These are phyloP conservation scores for Dreissena polymorpha DNA, from an alignment of 1,140 invertebrate species.

Conservation along the genomic window DNA sequence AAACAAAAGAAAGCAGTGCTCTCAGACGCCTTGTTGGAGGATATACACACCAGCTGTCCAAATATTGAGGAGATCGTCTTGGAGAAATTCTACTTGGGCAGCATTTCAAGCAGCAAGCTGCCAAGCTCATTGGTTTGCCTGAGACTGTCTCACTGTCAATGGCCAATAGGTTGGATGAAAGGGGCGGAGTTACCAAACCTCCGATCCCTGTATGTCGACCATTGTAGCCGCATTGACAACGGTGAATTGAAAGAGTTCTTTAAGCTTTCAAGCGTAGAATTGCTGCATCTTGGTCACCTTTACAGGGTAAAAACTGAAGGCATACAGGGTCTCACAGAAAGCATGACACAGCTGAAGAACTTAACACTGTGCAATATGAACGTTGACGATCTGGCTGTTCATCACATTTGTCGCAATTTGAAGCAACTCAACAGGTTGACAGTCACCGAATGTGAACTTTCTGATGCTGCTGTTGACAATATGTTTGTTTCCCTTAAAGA, in stretches of 20 bases:
- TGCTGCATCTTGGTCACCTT: constrained; percentile 35
- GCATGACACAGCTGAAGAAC: constrained; percentile 11
- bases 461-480: constrained; percentile 4
- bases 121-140: constrained; percentile 18
- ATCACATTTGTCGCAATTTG: constrained; percentile 40
- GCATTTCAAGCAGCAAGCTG: constrained; percentile 21
- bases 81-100: constrained; percentile 16
- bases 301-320: constrained; percentile 40
- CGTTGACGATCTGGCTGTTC: constrained; percentile 31
- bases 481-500: background rate
- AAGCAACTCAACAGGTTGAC: background rate
- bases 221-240: constrained; percentile 16
- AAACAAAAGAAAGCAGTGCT: constrained; percentile 30
- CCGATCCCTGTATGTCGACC: constrained; percentile 16
- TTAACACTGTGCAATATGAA: constrained; percentile 9
- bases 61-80: constrained; percentile 36
- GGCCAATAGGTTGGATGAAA: constrained; percentile 47
- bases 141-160: constrained; percentile 17
- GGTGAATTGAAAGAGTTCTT: constrained; percentile 14
- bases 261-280: constrained; percentile 30
- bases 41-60: constrained; percentile 39
- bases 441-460: background rate
- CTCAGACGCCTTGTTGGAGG: constrained; percentile 47
- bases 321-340: constrained; percentile 30
- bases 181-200: constrained; percentile 19